Evolutionary conservation across 2,888 invertebrate species (phyloP).

Genomic region (Drosophila neotestacea): DNA sequence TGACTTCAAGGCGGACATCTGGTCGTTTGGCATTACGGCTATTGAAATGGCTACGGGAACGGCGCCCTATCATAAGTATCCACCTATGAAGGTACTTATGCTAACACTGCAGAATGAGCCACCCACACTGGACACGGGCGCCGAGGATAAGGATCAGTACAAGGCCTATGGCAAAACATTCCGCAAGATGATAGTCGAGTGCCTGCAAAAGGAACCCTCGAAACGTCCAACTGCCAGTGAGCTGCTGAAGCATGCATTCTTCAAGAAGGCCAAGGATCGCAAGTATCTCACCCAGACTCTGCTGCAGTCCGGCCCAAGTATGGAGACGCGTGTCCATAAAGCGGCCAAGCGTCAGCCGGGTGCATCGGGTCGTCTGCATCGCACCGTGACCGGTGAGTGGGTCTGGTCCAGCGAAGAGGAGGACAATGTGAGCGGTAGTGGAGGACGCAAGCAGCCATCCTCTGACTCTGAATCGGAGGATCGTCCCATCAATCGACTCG

Average conservation of each 20-base stretch:
- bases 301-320: slow-evolving; percentile 93
- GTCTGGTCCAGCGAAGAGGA: slow-evolving; percentile 99
- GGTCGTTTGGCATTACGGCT: slow-evolving; percentile 94
- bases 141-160: slow-evolving; percentile 98
- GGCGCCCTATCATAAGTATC: slow-evolving; percentile 99
- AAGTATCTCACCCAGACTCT: slow-evolving; percentile 94
- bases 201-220: slow-evolving; percentile 97
- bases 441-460: slow-evolving; percentile 85
- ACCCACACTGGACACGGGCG: slow-evolving; percentile 96
- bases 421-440: slow-evolving; percentile 87
- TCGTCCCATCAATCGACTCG: slow-evolving; percentile 88
- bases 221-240: slow-evolving; percentile 98
- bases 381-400: slow-evolving; percentile 98
- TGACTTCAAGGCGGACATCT: slow-evolving; percentile 96
- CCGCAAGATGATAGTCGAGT: slow-evolving; percentile 98
- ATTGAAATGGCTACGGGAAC: slow-evolving; percentile 99
- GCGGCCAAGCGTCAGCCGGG: slow-evolving; percentile 93
- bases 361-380: slow-evolving; percentile 93
- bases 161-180: slow-evolving; percentile 99
- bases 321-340: slow-evolving; percentile 96
- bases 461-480: slow-evolving; percentile 87
- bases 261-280: slow-evolving; percentile 98
- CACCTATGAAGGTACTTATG: slow-evolving; percentile 99
- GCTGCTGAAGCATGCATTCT: slow-evolving; percentile 98
- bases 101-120: slow-evolving; percentile 99